Evolutionary conservation across 1,140 invertebrate genomes (phyloP).

Genomic region (Heterodera carotae): DNA sequence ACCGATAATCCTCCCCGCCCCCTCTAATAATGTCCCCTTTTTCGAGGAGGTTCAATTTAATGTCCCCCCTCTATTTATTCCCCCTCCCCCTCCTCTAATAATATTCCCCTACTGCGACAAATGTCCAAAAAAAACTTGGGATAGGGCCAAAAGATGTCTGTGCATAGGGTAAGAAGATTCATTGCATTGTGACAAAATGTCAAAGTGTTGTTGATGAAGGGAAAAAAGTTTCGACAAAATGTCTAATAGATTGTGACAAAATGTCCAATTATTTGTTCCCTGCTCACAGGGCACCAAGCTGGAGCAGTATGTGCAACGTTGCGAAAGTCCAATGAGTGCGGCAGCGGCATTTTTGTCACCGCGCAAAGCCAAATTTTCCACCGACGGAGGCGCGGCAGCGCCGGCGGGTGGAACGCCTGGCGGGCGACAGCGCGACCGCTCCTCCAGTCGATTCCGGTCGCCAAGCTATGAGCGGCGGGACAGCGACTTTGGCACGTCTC

Average conservation of each 20-base stretch:
- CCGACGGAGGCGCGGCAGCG: background rate
- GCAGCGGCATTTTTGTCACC: constrained; percentile 21
- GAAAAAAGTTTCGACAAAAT: too few relatives aligned
- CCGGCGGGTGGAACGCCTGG: background rate
- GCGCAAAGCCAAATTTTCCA: constrained; percentile 5
- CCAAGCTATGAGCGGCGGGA: constrained; percentile 30
- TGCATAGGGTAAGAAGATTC: too few relatives aligned
- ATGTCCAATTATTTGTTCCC: background rate
- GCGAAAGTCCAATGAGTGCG: constrained; percentile 1
- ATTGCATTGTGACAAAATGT: too few relatives aligned
- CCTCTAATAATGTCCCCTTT: too few relatives aligned
- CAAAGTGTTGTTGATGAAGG: too few relatives aligned
- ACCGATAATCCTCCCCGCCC: too few relatives aligned
- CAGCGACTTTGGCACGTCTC: background rate
- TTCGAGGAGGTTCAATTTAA: too few relatives aligned
- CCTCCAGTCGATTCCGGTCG: constrained; percentile 33
- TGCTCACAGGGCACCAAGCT: constrained; percentile 16
- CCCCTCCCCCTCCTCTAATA: too few relatives aligned
- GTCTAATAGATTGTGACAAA: too few relatives aligned
- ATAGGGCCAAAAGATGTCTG: too few relatives aligned
- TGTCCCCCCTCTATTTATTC: too few relatives aligned
- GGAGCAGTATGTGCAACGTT: constrained; percentile 16
- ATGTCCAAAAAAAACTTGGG: constrained; percentile 1
- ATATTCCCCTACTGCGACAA: too few relatives aligned
- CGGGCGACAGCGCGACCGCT: background rate